Base-by-base conservation (phyloP, 2,888 invertebrate genomes). In the Hirtodrosophila histrioides region DNA sequence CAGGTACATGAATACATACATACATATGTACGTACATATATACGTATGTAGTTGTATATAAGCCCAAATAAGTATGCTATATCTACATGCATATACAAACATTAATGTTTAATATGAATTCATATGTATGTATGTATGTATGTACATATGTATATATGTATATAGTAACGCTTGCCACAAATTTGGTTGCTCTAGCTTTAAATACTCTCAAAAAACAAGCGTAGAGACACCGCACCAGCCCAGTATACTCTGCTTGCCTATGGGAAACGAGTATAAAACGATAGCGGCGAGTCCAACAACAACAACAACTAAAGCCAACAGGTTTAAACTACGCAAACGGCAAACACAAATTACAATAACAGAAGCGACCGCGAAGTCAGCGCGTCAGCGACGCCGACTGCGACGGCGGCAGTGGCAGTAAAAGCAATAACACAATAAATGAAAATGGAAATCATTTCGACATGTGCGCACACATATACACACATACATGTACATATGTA, bases 261-360 rank as follows among this genome's bases (percentile, higher is more conserved):
- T 27, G 27, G 6, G 0, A 27, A 5, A 27, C 6, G 24, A 2
- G 10, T 8, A 49, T 29, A 44, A 23, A 61, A 43, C 31, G 27
- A 65, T 37, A 69, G 41, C 48, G 49, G 49, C 37, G 43, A 66
- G 56, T 56, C 37, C 66, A 46, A 60, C 27, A 53, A 53, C 61
- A 45, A 51, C 39, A 58, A 35, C 39, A 58, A 64, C 60, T 44
- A 67, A 31, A 71, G 44, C 66, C 78, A 78, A 78, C 78, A 78
- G 83, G 78, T 78, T 78, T 78, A 54, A 78, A 72, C 79, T 78
- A 79, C 79, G 83, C 72, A 78, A 80, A 71, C 63, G 64, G 57
- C 64, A 61, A 78, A 63, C 71, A 69, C 60, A 75, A 82, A 81
- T 78, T 78, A 80, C 68, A 81, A 85, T 78, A 75, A 78, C 78